Conservation (phyloP, 37 sponge, comb jelly and placozoan genomes). For the Spongilla lacustris region DNA sequence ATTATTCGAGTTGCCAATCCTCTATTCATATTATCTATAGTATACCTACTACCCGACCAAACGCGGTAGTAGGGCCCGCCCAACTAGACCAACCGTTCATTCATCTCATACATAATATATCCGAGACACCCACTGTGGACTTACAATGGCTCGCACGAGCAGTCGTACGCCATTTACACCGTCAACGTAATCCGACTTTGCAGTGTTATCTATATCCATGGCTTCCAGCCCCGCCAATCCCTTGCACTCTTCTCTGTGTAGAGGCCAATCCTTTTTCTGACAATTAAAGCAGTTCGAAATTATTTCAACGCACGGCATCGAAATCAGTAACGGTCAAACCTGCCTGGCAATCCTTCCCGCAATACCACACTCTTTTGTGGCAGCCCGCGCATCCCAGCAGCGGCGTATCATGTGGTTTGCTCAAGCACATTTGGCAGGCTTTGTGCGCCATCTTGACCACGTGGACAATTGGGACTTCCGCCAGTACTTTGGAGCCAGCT, state of each 20-base stretch:
- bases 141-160: neutral
- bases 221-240: neutral
- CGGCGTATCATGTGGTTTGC: neutral
- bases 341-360: neutral
- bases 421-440: neutral
- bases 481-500: neutral
- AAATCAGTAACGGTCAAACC: neutral
- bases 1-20: too few species aligned
- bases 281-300: neutral
- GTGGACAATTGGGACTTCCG: neutral
- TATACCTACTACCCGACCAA: too few species aligned
- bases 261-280: neutral
- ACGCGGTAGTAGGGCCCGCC: too few species aligned
- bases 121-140: neutral
- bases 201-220: neutral
- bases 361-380: neutral
- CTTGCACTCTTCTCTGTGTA: neutral
- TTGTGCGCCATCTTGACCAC: neutral
- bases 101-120: too few species aligned
- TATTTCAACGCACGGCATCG: neutral
- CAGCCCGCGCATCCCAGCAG: neutral
- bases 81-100: too few species aligned
- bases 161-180: neutral
- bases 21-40: too few species aligned
- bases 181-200: neutral